phyloP scores from a whole-genome alignment of 2,797 vertebrate genomes.

The Fratercula arctica region DNA sequence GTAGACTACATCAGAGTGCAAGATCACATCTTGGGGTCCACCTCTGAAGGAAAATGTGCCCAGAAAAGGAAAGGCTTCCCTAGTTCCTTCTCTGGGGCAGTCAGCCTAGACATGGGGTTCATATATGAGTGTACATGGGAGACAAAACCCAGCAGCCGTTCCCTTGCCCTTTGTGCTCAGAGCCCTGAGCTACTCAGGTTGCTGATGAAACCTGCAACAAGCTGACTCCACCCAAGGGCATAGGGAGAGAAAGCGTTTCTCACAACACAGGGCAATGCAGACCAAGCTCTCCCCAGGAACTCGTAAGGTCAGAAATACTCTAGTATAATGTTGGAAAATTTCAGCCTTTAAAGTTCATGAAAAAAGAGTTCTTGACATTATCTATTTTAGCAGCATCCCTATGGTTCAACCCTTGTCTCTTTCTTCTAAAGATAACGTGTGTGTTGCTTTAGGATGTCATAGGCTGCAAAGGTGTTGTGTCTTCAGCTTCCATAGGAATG shows the following conservation, averaged over 20 bases:
- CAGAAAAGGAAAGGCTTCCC: background rate
- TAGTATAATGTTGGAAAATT: background rate
- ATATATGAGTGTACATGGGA: rapidly evolving
- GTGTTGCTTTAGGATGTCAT: background rate
- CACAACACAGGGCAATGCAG: background rate
- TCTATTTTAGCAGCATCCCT: background rate
- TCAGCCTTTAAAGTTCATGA: background rate
- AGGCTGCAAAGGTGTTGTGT: background rate
- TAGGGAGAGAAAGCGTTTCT: background rate
- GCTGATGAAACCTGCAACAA: background rate
- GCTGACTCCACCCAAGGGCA: background rate
- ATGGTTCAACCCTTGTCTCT: background rate
- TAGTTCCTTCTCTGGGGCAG: background rate
- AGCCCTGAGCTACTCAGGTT: background rate
- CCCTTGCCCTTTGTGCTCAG: background rate
- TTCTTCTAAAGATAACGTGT: background rate
- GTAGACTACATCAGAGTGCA: too few relatives aligned
- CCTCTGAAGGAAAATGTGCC: background rate
- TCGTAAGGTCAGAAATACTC: background rate
- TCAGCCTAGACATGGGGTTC: background rate
- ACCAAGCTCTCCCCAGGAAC: background rate
- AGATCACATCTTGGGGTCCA: background rate
- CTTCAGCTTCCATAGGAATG: background rate
- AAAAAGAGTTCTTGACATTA: background rate
- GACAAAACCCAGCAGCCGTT: background rate